Conservation (phyloP, 2,888 invertebrate genomes). For the Diaperis boleti region DNA sequence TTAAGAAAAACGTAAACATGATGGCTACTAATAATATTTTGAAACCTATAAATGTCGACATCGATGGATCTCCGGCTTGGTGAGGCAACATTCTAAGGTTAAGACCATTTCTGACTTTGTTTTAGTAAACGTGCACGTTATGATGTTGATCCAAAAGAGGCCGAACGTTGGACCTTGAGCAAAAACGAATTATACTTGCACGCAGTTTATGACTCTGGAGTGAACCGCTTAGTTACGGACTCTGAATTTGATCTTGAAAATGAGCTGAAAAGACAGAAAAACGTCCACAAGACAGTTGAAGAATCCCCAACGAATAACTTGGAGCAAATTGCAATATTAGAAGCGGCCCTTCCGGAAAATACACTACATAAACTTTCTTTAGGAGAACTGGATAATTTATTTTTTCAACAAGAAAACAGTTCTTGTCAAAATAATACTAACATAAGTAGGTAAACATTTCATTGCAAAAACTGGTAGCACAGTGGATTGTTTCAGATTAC, state of each 20-base stretch:
- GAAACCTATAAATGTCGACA: background rate
- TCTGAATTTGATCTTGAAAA: slow-evolving; percentile 52
- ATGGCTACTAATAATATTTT: background rate
- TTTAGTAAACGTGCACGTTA: slow-evolving; percentile 62
- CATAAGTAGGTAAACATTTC: slow-evolving; percentile 58
- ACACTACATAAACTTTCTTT: slow-evolving; percentile 56
- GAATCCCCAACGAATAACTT: background rate
- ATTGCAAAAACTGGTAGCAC: too few relatives aligned
- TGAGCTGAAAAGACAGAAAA: slow-evolving; percentile 2
- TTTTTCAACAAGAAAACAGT: background rate
- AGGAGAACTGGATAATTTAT: slow-evolving; percentile 55
- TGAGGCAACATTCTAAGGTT: background rate
- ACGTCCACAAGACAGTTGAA: background rate
- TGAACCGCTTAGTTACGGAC: slow-evolving; percentile 69
- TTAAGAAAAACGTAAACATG: background rate
- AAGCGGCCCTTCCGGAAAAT: slow-evolving; percentile 60
- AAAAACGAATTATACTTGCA: slow-evolving; percentile 65
- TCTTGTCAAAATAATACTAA: slow-evolving; percentile 44
- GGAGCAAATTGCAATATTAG: slow-evolving; percentile 53
- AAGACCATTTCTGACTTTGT: slow-evolving; percentile 15
- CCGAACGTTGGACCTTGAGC: slow-evolving; percentile 58
- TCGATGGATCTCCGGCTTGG: background rate
- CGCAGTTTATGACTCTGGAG: slow-evolving; percentile 72
- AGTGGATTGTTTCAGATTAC: slow-evolving; percentile 72
- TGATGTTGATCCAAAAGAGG: slow-evolving; percentile 49